A percentile compares a stretch with the other conserved stretches of the same genome.
Evolutionary conservation across 37 sponge, comb jelly and placozoan genomes (phyloP).

Genomic region (Hormiphora californensis): DNA sequence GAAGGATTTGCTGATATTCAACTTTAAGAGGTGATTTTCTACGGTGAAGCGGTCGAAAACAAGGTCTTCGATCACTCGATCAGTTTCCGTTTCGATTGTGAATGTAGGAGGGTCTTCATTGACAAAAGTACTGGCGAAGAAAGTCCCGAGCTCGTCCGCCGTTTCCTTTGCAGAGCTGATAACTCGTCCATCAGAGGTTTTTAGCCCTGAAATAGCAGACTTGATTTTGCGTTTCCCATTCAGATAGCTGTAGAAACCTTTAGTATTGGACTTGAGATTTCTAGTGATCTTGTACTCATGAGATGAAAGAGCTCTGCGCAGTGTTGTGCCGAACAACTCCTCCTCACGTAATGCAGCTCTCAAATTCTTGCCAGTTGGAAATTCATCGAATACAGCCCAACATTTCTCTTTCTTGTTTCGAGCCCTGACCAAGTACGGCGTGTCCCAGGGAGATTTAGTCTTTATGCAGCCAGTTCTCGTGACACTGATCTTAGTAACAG

Average conservation of each 20-base stretch:
- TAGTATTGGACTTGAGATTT: not conserved
- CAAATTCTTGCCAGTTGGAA: not conserved
- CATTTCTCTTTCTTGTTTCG: not conserved
- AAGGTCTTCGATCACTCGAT: not conserved
- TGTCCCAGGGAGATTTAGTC: constrained; percentile 18
- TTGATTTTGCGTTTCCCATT: not conserved
- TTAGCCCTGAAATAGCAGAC: not conserved
- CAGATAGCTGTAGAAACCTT: not conserved
- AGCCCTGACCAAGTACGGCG: not conserved
- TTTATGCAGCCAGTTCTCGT: not conserved
- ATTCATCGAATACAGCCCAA: not conserved
- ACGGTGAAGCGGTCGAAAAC: not conserved
- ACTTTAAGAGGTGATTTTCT: not conserved
- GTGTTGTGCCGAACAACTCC: not conserved
- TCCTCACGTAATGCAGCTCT: not conserved
- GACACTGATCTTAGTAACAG: not conserved
- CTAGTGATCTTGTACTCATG: not conserved
- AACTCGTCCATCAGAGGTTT: not conserved
- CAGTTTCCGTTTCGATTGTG: not conserved
- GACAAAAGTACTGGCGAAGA: not conserved
- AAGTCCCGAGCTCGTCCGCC: not conserved
- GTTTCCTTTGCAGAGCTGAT: not conserved
- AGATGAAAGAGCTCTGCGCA: not conserved
- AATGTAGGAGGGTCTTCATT: not conserved
- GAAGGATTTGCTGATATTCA: not conserved